phyloP scores from a whole-genome alignment of 2,888 invertebrate genomes.

The Agrotis exclamationis region DNA sequence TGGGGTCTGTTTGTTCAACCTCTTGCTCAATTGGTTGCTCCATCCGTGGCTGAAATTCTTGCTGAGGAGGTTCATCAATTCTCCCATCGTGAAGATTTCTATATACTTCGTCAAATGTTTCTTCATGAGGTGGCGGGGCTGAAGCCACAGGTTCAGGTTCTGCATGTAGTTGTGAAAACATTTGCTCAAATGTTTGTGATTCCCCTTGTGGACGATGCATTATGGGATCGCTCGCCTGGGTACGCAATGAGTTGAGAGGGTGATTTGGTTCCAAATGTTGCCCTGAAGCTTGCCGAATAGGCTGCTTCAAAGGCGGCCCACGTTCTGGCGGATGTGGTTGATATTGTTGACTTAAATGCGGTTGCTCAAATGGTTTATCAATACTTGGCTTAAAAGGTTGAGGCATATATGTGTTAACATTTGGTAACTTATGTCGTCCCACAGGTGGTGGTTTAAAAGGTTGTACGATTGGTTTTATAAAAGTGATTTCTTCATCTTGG shows the following conservation, averaged over 20 bases:
- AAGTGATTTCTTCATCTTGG: conserved; percentile 9
- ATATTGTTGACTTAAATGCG: conserved; percentile 1
- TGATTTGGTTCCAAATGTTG: background rate
- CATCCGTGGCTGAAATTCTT: background rate
- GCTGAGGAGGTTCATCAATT: conserved; percentile 14
- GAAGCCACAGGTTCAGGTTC: background rate
- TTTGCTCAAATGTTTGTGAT: conserved; percentile 47
- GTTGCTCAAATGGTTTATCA: conserved; percentile 1
- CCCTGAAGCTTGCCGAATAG: background rate
- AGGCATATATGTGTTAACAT: background rate
- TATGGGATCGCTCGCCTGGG: background rate
- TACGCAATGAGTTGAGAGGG: background rate
- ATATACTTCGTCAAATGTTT: conserved; percentile 56
- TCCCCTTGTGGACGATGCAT: background rate
- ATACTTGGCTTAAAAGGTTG: conserved; percentile 1
- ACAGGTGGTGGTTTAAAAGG: conserved; percentile 10
- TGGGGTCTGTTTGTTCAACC: conserved; percentile 13
- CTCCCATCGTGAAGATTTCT: conserved; percentile 32
- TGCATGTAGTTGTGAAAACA: conserved; percentile 36
- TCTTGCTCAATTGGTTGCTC: conserved; percentile 7
- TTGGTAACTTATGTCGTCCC: conserved; percentile 13
- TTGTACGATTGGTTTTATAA: conserved; percentile 6
- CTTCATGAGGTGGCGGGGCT: conserved; percentile 11
- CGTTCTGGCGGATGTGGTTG: background rate
- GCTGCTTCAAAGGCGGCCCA: background rate